Conservation (phyloP, 2,888 invertebrate species). For the Meiosimyza decipiens region DNA sequence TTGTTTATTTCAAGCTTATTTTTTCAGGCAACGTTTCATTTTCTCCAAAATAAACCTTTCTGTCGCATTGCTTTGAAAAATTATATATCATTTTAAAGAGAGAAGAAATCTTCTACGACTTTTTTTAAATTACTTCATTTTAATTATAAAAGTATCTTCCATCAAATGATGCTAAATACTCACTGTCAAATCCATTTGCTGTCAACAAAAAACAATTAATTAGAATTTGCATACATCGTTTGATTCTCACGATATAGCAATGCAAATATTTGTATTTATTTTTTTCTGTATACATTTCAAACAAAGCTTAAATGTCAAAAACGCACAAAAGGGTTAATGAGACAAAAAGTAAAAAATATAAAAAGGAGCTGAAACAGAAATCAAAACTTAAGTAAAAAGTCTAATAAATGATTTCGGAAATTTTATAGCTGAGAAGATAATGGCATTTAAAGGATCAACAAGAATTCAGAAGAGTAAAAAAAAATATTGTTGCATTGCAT, state of each 20-base stretch:
- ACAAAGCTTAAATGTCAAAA: conserved; percentile 44
- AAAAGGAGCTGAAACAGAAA: conserved; percentile 40
- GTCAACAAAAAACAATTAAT: conserved; percentile 36
- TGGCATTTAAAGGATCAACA: conserved; percentile 30
- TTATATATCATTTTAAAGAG: no score
- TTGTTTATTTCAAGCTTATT: no score
- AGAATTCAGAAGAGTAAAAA: not conserved
- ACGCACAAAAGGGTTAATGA: conserved; percentile 64
- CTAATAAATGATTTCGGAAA: conserved; percentile 42
- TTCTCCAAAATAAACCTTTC: no score
- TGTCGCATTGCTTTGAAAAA: no score
- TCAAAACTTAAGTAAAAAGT: conserved; percentile 38
- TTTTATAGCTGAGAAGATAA: no score
- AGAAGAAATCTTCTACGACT: no score
- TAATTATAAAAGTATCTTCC: no score
- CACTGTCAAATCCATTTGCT: not conserved
- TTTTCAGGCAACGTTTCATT: no score
- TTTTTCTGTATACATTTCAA: conserved; percentile 5
- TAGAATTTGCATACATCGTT: conserved; percentile 28
- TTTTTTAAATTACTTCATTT: no score
- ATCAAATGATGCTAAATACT: no score
- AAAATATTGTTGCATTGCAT: conserved; percentile 55
- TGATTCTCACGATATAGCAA: conserved; percentile 36
- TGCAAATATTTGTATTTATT: conserved; percentile 44
- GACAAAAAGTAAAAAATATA: conserved; percentile 47